Conservation (phyloP, 2,797 vertebrate species). For the Hemibagrus guttatus region DNA sequence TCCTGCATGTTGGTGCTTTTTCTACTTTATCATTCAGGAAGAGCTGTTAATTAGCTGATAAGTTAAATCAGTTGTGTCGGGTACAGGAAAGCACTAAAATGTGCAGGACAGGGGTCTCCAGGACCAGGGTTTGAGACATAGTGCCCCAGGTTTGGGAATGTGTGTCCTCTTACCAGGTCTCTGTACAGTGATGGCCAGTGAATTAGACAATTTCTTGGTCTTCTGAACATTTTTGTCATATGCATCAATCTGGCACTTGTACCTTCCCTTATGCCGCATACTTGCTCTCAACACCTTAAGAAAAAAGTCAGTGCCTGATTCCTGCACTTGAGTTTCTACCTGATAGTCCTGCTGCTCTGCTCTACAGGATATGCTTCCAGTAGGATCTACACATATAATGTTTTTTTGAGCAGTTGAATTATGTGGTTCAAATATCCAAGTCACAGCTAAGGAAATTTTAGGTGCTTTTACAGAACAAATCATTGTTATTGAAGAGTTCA, state of each 20-base stretch:
- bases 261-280: slow-evolving; percentile 63
- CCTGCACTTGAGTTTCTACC: slow-evolving; percentile 50
- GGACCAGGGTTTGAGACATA: neutral
- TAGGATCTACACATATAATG: slow-evolving; percentile 63
- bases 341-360: slow-evolving; percentile 67
- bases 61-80: neutral
- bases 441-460: slow-evolving; percentile 61
- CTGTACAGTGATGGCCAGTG: slow-evolving; percentile 56
- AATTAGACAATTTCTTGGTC: slow-evolving; percentile 62
- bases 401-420: slow-evolving; percentile 36
- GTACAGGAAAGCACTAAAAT: neutral
- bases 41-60: neutral
- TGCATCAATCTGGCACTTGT: slow-evolving; percentile 66
- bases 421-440: slow-evolving; percentile 65
- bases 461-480: slow-evolving; percentile 64
- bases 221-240: slow-evolving; percentile 62
- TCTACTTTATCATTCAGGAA: neutral
- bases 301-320: slow-evolving; percentile 26
- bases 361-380: slow-evolving; percentile 68
- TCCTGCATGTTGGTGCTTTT: neutral
- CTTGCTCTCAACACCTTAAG: slow-evolving; percentile 65
- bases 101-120: neutral
- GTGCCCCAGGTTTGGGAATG: neutral
- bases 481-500: slow-evolving; percentile 63
- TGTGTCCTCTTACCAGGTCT: slow-evolving; percentile 67